Conservation (phyloP, 2,797 vertebrate genomes). For the Mus minutoides region DNA sequence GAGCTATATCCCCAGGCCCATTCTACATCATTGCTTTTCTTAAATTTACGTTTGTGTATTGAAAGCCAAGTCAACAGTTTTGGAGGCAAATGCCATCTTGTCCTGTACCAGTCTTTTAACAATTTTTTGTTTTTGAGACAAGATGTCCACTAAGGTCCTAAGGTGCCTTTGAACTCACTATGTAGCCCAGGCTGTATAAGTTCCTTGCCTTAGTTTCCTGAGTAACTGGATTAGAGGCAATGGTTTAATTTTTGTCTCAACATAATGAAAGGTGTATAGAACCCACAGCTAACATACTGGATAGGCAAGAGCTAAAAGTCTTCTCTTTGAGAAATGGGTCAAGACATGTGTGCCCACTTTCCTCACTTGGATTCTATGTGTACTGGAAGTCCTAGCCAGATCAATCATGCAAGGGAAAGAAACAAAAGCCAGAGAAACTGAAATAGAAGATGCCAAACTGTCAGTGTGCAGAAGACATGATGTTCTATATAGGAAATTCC, state of each 20-base stretch:
- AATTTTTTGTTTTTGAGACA: not conserved
- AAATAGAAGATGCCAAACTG: not conserved
- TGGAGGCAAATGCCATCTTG: not conserved
- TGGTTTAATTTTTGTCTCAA: conserved; percentile 27
- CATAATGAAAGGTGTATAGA: too few species aligned
- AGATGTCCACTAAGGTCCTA: not conserved
- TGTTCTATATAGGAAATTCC: not conserved
- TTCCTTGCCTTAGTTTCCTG: not conserved
- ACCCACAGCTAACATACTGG: not conserved
- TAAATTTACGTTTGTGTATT: not conserved
- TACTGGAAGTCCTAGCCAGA: not conserved
- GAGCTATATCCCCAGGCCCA: not conserved
- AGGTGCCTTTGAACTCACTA: not conserved
- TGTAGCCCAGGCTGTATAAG: not conserved
- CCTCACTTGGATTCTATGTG: not conserved
- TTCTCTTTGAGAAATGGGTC: not conserved
- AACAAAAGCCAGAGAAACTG: not conserved
- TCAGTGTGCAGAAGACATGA: not conserved
- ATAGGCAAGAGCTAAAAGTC: not conserved
- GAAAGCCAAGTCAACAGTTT: not conserved
- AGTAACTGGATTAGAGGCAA: not conserved
- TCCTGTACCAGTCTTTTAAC: not conserved
- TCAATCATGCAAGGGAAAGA: not conserved
- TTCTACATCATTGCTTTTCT: not conserved
- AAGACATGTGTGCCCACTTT: not conserved